These are phyloP conservation scores for Vidua chalybeata DNA, from an alignment of 2,113 vertebrate genomes.

Conservation along the genomic window DNA sequence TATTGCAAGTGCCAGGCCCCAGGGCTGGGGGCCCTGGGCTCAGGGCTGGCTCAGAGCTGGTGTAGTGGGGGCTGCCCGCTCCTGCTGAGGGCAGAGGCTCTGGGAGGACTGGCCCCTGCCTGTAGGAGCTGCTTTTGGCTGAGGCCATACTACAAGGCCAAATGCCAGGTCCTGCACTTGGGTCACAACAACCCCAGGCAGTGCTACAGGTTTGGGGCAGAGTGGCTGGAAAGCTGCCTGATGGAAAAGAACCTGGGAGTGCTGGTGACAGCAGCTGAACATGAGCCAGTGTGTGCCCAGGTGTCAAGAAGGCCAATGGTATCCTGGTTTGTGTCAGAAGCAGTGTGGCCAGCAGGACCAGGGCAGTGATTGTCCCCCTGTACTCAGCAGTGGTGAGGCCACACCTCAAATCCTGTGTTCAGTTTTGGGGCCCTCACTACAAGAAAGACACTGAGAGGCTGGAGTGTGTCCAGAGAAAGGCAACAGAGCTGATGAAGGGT, in stretches of 20 bases:
- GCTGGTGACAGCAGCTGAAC: neutral
- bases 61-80: accelerated
- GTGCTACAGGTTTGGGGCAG: neutral
- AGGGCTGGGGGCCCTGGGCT: accelerated
- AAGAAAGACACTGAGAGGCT: neutral
- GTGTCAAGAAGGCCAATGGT: neutral
- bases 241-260: neutral
- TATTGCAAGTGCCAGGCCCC: neutral
- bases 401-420: too few species aligned
- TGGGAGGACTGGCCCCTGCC: neutral
- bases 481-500: neutral
- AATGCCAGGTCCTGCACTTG: neutral
- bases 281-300: accelerated
- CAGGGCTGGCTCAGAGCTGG: neutral
- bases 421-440: accelerated
- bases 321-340: neutral
- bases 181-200: neutral
- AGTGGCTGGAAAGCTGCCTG: neutral
- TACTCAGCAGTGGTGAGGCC: accelerated
- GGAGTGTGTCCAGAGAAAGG: accelerated
- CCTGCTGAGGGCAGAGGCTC: neutral
- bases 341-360: neutral
- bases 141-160: neutral
- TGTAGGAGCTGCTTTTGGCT: neutral
- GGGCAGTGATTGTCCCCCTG: neutral